Base-by-base conservation (phyloP, 1,140 invertebrate species). In the Solen grandis region DNA sequence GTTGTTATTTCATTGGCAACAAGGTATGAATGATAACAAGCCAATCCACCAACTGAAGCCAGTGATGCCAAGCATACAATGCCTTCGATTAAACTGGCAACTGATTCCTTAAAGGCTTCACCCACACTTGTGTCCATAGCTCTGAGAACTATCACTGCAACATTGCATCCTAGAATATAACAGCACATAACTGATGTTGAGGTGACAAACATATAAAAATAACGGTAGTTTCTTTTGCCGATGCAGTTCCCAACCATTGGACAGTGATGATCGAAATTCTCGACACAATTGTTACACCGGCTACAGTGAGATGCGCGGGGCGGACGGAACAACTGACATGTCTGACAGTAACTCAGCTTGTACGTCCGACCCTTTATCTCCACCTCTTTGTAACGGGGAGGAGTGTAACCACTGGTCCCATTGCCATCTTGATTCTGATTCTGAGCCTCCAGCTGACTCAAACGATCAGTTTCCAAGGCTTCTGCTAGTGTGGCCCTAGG, bases 241-340 rank as follows among this genome's bases (percentile, higher is more conserved):
- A 80, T 80, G 35, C 77, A 80, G 33, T 80, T 80, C 2, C 77
- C 68, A 14, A 80, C 77, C 77, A 80, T 80, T 1, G 77, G 77
- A 27, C 77, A 80, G 59, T 80, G 77, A 41, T 80, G 77, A 52
- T 80, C 77, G 73, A 80, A 80, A n/a, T 68, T 59, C 5, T 80
- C 77, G 8, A 80, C 77, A 55, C 77, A 80, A 36, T 80, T 80
- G 57, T 80, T 80, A 73, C 77, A 80, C 1, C 77, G 68, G 41
- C 77, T 72, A 55, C 77, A 80, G 27, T 80, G 77, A 10, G 77
- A 80, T 27, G 77, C 68, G 27, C 77, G 63, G 1, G 77, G 77
- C 2, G 77, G 77, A 27, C 77, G 55, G 46, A 35, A 80, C 68
- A 80, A 72, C 41, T 80, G 77, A 63, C 77, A 80, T 27, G 77